Percentiles rank a stretch among this genome's conserved stretches.
Conservation (phyloP, 2,113 vertebrate genomes). For the Paradoxurus hermaphroditus region DNA sequence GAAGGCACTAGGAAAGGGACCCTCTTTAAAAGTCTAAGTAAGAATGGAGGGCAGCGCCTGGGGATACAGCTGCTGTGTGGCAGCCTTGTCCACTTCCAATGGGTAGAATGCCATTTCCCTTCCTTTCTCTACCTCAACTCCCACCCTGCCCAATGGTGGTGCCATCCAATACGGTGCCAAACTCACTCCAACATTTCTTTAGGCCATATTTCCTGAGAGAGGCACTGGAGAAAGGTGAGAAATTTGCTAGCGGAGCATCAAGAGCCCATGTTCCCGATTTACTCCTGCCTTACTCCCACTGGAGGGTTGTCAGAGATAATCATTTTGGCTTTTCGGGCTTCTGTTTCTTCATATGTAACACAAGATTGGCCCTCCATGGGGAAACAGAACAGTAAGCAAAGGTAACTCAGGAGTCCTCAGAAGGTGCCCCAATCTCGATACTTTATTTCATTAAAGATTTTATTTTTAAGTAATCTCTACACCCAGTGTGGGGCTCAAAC, state of each 20-base stretch:
- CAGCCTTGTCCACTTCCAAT: neutral
- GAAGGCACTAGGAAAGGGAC: neutral
- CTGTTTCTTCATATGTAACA: conserved; percentile 1
- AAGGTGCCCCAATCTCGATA: neutral
- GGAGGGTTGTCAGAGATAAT: neutral
- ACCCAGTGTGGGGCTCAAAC: neutral
- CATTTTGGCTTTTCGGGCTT: neutral
- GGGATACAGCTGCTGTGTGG: neutral
- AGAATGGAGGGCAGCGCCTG: neutral
- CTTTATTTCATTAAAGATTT: neutral
- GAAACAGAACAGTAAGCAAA: neutral
- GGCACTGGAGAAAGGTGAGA: neutral
- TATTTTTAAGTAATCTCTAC: neutral
- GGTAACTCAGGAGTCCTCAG: neutral
- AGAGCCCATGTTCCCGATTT: neutral
- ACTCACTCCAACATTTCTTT: neutral
- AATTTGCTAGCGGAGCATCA: neutral
- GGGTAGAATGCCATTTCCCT: neutral
- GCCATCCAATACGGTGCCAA: neutral
- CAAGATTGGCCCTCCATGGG: neutral
- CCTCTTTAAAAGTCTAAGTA: neutral
- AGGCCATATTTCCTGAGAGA: neutral
- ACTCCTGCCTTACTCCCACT: neutral
- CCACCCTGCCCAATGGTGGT: neutral
- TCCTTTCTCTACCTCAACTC: neutral